Percentiles rank a stretch among this genome's conserved stretches.
Conservation (phyloP, 2,797 vertebrate genomes). For the Thalassophryne amazonica region DNA sequence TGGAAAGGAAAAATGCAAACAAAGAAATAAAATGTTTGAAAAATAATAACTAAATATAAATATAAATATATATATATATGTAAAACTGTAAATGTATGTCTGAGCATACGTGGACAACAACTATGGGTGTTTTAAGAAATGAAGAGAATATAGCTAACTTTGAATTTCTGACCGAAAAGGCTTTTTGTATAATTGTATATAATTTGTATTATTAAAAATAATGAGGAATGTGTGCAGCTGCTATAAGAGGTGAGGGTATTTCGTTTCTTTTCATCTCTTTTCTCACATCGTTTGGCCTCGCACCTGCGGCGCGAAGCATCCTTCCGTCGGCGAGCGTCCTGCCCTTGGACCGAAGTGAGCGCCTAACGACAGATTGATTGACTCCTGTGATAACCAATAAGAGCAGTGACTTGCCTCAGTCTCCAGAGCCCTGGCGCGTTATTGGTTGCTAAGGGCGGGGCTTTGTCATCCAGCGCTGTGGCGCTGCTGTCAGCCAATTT, state of each 20-base stretch:
- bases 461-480: conserved; percentile 48
- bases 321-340: conserved; percentile 63
- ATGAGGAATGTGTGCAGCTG: conserved; percentile 2
- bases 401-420: conserved; percentile 11
- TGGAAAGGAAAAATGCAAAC: too few relatives aligned
- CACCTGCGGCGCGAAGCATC: conserved; percentile 66
- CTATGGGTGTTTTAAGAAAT: too few relatives aligned
- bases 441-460: conserved; percentile 82
- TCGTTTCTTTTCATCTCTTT: background rate
- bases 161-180: too few relatives aligned
- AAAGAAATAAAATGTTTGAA: too few relatives aligned
- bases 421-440: conserved; percentile 4
- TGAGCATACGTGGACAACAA: too few relatives aligned
- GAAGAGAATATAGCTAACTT: too few relatives aligned
- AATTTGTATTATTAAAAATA: too few relatives aligned
- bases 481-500: conserved; percentile 73
- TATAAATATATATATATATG: too few relatives aligned
- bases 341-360: conserved; percentile 55
- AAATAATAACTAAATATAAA: too few relatives aligned
- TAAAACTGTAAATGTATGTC: too few relatives aligned
- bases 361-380: conserved; percentile 52
- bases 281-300: conserved; percentile 6
- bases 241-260: too few relatives aligned
- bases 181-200: too few relatives aligned
- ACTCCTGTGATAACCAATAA: conserved; percentile 55